phyloP scores from a whole-genome alignment of 2,888 invertebrate genomes.

The Nomada fucata region DNA sequence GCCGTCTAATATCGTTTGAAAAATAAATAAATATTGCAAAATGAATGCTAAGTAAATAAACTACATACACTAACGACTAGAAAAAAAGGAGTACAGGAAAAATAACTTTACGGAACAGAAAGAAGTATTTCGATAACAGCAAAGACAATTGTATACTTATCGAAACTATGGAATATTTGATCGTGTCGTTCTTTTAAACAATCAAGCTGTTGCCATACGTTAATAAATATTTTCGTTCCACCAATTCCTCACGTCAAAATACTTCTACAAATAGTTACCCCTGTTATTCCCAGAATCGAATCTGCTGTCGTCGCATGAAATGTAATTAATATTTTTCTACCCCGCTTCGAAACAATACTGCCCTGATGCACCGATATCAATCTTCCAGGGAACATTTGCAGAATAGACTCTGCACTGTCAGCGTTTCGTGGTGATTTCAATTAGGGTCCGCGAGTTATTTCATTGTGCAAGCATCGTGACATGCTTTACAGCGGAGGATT shows the following conservation, averaged over 20 bases:
- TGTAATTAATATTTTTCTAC: not conserved
- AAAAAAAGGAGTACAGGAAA: too few species aligned
- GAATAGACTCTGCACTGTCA: constrained; percentile 3
- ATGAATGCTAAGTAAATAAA: too few species aligned
- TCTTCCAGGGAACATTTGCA: constrained; percentile 4
- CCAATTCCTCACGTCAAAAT: too few species aligned
- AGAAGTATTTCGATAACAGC: too few species aligned
- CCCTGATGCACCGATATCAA: not conserved
- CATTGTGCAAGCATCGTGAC: constrained; percentile 18
- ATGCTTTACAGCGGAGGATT: constrained; percentile 12
- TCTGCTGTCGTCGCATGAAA: not conserved
- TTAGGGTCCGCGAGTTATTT: constrained; percentile 24
- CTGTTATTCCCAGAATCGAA: too few species aligned
- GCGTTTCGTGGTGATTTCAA: constrained; percentile 39
- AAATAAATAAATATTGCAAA: not conserved
- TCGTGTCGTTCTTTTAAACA: not conserved
- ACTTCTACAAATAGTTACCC: too few species aligned
- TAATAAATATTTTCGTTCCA: too few species aligned
- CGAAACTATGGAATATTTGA: not conserved
- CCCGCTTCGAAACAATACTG: not conserved
- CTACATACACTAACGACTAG: too few species aligned
- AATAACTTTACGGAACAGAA: too few species aligned
- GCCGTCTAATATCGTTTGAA: not conserved
- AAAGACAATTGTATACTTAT: not conserved
- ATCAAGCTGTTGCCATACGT: not conserved